phyloP scores from a whole-genome alignment of 1,140 invertebrate genomes.

The Mya arenaria region DNA sequence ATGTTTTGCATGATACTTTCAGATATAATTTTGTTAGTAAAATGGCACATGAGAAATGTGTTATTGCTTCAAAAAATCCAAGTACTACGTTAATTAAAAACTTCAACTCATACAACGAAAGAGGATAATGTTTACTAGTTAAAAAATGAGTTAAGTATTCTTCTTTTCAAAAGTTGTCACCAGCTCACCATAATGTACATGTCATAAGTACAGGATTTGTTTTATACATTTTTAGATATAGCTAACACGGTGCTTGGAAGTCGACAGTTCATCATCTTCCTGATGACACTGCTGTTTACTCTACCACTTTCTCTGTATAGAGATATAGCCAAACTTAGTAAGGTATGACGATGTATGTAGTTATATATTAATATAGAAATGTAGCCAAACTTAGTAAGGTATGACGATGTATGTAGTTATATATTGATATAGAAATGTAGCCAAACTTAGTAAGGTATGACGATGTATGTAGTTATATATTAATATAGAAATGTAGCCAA shows the following conservation, averaged over 20 bases:
- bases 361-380: conserved; percentile 85
- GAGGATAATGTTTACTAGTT: too few relatives aligned
- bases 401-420: conserved; percentile 54
- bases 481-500: neutral
- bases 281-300: conserved; percentile 89
- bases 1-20: too few relatives aligned
- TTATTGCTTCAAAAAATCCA: too few relatives aligned
- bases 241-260: conserved; percentile 84
- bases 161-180: too few relatives aligned
- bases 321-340: conserved; percentile 90
- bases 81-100: too few relatives aligned
- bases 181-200: too few relatives aligned
- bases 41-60: too few relatives aligned
- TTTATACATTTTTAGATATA: conserved; percentile 81
- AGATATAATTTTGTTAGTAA: too few relatives aligned
- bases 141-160: too few relatives aligned
- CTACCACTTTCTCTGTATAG: conserved; percentile 92
- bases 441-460: neutral
- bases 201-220: too few relatives aligned
- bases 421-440: neutral
- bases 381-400: conserved; percentile 89
- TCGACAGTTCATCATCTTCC: conserved; percentile 89
- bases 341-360: conserved; percentile 81
- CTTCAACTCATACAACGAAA: too few relatives aligned
- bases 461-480: too few relatives aligned